Evolutionary conservation across 2,113 vertebrate genomes (phyloP).

Genomic region (Pedetes capensis): DNA sequence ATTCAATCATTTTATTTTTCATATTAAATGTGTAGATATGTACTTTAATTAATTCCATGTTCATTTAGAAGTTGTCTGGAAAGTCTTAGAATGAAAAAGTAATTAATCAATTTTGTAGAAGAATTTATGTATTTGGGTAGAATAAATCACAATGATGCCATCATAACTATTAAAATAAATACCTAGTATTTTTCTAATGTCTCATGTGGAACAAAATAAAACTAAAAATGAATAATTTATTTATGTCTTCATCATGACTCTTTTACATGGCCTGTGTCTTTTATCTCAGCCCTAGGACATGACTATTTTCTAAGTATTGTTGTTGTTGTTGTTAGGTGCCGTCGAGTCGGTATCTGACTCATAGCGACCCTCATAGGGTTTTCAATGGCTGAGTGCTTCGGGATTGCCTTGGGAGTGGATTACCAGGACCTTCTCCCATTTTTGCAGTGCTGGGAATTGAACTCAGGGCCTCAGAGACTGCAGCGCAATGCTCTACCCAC

Average conservation of each 20-base stretch:
- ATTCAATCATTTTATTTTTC: background rate
- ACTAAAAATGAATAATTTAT: background rate
- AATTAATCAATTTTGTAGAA: background rate
- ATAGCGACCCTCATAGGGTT: no score
- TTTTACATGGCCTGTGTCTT: background rate
- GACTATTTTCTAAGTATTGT: background rate
- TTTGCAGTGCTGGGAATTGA: no score
- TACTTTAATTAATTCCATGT: background rate
- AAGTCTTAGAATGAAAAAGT: background rate
- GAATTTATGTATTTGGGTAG: background rate
- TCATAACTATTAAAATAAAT: background rate
- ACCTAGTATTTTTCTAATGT: background rate
- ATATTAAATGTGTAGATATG: background rate
- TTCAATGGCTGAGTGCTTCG: no score
- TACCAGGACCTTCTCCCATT: no score
- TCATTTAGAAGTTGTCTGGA: background rate
- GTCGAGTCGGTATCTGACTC: no score
- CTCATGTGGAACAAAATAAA: background rate
- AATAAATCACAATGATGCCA: background rate
- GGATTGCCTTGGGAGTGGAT: no score
- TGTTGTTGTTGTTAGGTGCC: no score
- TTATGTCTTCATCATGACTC: background rate
- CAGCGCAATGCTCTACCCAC: no score
- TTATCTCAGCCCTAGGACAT: background rate
- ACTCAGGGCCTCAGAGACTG: no score